These are phyloP conservation scores for Antheraea pernyi DNA, from an alignment of 1,140 invertebrate genomes.

Conservation along the genomic window DNA sequence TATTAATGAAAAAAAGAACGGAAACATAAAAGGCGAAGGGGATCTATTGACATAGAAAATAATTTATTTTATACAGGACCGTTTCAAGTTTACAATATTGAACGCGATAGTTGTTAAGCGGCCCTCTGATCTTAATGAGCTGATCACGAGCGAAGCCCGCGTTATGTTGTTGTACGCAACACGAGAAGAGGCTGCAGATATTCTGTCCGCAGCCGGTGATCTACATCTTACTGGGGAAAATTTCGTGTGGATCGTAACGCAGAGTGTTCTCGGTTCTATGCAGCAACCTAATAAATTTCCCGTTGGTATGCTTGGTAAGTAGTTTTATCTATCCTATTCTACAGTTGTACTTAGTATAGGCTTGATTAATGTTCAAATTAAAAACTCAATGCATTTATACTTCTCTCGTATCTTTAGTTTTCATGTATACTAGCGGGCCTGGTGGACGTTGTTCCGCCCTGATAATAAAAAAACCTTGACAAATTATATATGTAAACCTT, in stretches of 20 bases:
- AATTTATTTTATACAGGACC: conserved; percentile 78
- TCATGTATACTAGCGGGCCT: too few relatives aligned
- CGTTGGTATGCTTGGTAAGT: conserved; percentile 94
- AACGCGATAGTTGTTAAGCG: conserved; percentile 91
- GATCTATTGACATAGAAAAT: background rate
- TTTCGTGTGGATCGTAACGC: conserved; percentile 98
- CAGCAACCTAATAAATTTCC: conserved; percentile 91
- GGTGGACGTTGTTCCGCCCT: too few relatives aligned
- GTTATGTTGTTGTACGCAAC: conserved; percentile 97
- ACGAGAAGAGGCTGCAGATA: conserved; percentile 90
- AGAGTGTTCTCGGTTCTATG: conserved; percentile 90
- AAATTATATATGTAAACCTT: too few relatives aligned
- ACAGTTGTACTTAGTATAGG: too few relatives aligned
- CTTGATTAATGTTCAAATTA: too few relatives aligned
- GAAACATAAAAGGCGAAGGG: background rate
- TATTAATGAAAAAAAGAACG: too few relatives aligned
- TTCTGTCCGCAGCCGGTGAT: conserved; percentile 89
- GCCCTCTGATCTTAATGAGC: conserved; percentile 82
- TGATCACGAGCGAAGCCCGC: conserved; percentile 94
- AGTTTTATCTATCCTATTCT: background rate
- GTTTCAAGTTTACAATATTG: conserved; percentile 94
- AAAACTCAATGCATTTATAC: too few relatives aligned
- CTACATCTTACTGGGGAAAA: conserved; percentile 95
- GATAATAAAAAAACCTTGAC: too few relatives aligned
- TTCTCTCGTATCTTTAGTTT: too few relatives aligned